These are phyloP conservation scores for Dryocosmus kuriphilus DNA, from an alignment of 2,888 invertebrate species.

Conservation along the genomic window DNA sequence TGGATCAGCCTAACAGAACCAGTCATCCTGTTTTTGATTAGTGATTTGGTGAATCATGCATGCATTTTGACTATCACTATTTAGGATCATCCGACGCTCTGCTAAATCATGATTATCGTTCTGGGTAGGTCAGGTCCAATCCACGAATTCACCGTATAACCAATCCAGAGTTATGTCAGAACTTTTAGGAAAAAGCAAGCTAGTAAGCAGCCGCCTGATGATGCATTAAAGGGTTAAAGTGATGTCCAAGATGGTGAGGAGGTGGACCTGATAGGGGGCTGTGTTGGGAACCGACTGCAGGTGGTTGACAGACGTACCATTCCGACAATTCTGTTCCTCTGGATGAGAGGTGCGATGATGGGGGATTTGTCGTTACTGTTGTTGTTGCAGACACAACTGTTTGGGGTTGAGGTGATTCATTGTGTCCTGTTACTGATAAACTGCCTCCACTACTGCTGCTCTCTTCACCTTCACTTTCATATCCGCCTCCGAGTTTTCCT, in stretches of 20 bases:
- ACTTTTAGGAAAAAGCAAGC: conserved; percentile 42
- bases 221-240: conserved; percentile 81
- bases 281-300: conserved; percentile 78
- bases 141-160: neutral
- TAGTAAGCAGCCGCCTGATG: conserved; percentile 79
- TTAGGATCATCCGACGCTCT: neutral
- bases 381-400: conserved; percentile 78
- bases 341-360: conserved; percentile 54
- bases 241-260: conserved; percentile 83
- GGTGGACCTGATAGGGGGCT: conserved; percentile 85
- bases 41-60: neutral
- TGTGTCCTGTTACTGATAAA: conserved; percentile 83
- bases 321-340: conserved; percentile 81
- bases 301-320: conserved; percentile 90
- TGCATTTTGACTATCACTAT: neutral
- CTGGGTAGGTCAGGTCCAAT: neutral
- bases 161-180: neutral
- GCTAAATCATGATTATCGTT: neutral
- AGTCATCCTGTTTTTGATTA: conserved; percentile 6
- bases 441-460: conserved; percentile 88
- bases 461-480: conserved; percentile 94
- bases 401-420: conserved; percentile 79
- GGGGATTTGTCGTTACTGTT: conserved; percentile 61
- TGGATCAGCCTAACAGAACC: conserved; percentile 16
- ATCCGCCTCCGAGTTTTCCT: conserved; percentile 81